These are phyloP conservation scores for Ctenochaetus hawaiiensis DNA, from an alignment of 2,797 vertebrate genomes.

Conservation along the genomic window DNA sequence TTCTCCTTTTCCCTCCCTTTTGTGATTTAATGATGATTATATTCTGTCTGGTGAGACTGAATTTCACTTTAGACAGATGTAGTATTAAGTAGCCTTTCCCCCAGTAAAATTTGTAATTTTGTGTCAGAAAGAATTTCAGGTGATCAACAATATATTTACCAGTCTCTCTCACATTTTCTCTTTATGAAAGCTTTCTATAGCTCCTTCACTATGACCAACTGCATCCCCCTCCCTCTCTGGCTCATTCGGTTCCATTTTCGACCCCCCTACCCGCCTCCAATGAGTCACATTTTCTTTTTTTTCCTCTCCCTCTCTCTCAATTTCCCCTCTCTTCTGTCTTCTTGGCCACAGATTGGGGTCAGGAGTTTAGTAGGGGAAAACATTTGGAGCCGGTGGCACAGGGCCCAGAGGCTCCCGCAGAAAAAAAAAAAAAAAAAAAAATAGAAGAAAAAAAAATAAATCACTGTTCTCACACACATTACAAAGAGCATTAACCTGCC, in stretches of 20 bases:
- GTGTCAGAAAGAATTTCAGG: slow-evolving; percentile 15
- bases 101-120: slow-evolving; percentile 7
- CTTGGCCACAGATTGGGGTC: slow-evolving; percentile 85
- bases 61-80: not conserved
- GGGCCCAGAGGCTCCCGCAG: slow-evolving; percentile 78
- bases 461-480: slow-evolving; percentile 78
- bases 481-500: slow-evolving; percentile 84
- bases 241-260: slow-evolving; percentile 57
- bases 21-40: slow-evolving; percentile 45
- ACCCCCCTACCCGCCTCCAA: slow-evolving; percentile 6
- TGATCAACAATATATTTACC: slow-evolving; percentile 21
- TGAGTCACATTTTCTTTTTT: slow-evolving; percentile 67
- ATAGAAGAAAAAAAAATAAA: slow-evolving; percentile 54
- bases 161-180: slow-evolving; percentile 25
- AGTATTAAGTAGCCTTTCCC: not conserved
- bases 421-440: slow-evolving; percentile 39
- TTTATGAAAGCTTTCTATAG: slow-evolving; percentile 38
- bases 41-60: slow-evolving; percentile 30
- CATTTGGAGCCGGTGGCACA: slow-evolving; percentile 82
- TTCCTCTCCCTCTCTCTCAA: slow-evolving; percentile 50
- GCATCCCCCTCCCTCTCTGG: not conserved
- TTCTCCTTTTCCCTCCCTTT: not conserved
- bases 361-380: slow-evolving; percentile 87
- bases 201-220: slow-evolving; percentile 42
- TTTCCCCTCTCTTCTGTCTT: slow-evolving; percentile 65